A percentile compares a stretch with the other conserved stretches of the same genome.
Conservation (phyloP, 2,797 vertebrate species). For the Rhinatrema bivittatum region DNA sequence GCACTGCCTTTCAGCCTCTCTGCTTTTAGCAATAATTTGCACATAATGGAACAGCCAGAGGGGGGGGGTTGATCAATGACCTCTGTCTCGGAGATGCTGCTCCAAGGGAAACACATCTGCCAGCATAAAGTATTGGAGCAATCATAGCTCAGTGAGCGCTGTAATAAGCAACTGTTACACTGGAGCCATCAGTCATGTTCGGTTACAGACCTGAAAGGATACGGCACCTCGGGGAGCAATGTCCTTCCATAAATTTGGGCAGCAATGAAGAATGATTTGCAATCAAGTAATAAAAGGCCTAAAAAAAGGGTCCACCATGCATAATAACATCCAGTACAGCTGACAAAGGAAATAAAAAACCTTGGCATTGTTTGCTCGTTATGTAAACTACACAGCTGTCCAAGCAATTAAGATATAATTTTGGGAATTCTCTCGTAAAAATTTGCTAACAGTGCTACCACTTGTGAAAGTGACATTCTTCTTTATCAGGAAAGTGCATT, state of each 20-base stretch:
- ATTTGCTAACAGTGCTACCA: conserved; percentile 69
- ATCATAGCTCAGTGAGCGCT: conserved; percentile 74
- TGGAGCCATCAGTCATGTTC: conserved; percentile 76
- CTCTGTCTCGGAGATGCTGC: conserved; percentile 73
- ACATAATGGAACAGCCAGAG: conserved; percentile 79
- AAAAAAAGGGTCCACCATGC: conserved; percentile 68
- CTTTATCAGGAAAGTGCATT: conserved; percentile 69
- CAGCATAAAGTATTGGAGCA: conserved; percentile 81
- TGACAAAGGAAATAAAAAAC: conserved; percentile 73
- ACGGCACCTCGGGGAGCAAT: conserved; percentile 76
- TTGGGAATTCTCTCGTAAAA: conserved; percentile 73
- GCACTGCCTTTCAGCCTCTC: conserved; percentile 35
- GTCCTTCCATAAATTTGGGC: conserved; percentile 80
- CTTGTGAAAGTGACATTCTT: conserved; percentile 76
- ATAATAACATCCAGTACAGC: conserved; percentile 69
- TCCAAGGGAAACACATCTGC: conserved; percentile 80
- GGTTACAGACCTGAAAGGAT: conserved; percentile 80
- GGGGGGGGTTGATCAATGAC: conserved; percentile 76
- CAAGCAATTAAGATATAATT: conserved; percentile 76
- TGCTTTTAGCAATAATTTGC: conserved; percentile 78
- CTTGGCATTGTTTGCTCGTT: conserved; percentile 74
- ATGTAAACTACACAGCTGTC: conserved; percentile 77
- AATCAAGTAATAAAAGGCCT: conserved; percentile 77
- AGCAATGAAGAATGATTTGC: conserved; percentile 82
- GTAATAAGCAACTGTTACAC: conserved; percentile 80